These are phyloP conservation scores for Zaprionus camerounensis DNA, from an alignment of 1,140 invertebrate genomes.

Conservation along the genomic window DNA sequence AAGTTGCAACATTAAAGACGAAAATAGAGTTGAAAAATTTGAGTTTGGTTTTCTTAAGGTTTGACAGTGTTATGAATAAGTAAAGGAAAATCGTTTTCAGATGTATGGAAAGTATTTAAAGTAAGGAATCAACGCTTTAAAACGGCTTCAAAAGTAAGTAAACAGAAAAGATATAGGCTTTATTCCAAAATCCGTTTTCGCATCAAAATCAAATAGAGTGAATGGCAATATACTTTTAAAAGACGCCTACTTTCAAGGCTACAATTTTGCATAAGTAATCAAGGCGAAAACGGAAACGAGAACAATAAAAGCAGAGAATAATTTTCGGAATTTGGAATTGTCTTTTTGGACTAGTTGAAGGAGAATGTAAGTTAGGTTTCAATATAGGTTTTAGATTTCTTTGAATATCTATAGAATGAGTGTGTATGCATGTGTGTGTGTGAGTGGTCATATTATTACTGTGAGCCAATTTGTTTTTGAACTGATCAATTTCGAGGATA, in stretches of 20 bases:
- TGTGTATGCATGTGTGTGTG: conserved; percentile 19
- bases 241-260: not conserved
- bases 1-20: conserved; percentile 84
- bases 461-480: conserved; percentile 58
- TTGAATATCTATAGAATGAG: not conserved
- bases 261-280: not conserved
- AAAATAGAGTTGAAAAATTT: conserved; percentile 79
- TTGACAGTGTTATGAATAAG: conserved; percentile 42
- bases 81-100: conserved; percentile 21
- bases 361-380: conserved; percentile 15
- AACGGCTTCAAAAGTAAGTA: conserved; percentile 17
- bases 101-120: conserved; percentile 13
- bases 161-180: not conserved
- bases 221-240: not conserved
- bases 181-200: not conserved
- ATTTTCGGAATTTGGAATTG: conserved; percentile 11
- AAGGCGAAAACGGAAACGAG: not conserved
- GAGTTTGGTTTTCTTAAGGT: conserved; percentile 45
- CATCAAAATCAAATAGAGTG: not conserved
- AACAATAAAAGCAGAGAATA: conserved; percentile 21
- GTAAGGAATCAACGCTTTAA: conserved; percentile 23
- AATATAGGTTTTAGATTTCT: not conserved
- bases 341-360: not conserved
- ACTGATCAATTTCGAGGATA: conserved; percentile 43
- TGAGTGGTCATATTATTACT: conserved; percentile 14